A percentile compares a stretch with the other conserved stretches of the same genome.
These are phyloP conservation scores for Chiridota heheva DNA, from an alignment of 35 echinoderm and acorn worm species.

Conservation along the genomic window DNA sequence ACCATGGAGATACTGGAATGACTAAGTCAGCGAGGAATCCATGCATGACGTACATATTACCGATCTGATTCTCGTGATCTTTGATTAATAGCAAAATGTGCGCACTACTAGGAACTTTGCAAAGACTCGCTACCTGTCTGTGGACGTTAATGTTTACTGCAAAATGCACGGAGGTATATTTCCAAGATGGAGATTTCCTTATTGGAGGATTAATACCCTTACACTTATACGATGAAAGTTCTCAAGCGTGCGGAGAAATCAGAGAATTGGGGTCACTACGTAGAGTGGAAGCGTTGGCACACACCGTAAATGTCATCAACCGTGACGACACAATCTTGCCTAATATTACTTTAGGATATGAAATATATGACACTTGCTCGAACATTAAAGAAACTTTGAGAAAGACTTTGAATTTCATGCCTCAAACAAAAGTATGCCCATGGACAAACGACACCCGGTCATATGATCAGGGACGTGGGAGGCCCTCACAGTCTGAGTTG, in stretches of 20 bases:
- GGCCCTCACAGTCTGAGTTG: background rate
- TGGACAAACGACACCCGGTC: background rate
- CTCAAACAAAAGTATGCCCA: background rate
- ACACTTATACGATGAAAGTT: slow-evolving; percentile 34
- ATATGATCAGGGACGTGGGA: background rate
- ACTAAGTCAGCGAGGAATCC: too few species aligned
- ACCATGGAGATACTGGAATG: too few species aligned
- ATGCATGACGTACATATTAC: too few species aligned
- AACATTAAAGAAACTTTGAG: slow-evolving; percentile 6
- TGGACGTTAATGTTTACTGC: too few species aligned
- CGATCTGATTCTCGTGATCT: too few species aligned
- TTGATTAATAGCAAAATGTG: too few species aligned
- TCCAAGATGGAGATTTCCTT: slow-evolving; percentile 30
- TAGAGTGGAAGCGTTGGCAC: slow-evolving; percentile 41
- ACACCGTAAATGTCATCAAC: slow-evolving; percentile 20
- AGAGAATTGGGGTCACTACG: slow-evolving; percentile 23
- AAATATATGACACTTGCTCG: slow-evolving; percentile 24
- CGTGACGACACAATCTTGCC: background rate
- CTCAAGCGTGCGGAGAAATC: slow-evolving; percentile 3
- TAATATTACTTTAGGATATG: slow-evolving; percentile 4
- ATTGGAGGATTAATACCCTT: slow-evolving; percentile 53
- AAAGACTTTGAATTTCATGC: slow-evolving; percentile 18
- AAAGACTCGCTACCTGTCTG: too few species aligned
- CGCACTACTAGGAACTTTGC: too few species aligned
- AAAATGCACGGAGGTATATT: background rate